Conservation (phyloP, 2,888 invertebrate genomes). For the Byasa hedistus region DNA sequence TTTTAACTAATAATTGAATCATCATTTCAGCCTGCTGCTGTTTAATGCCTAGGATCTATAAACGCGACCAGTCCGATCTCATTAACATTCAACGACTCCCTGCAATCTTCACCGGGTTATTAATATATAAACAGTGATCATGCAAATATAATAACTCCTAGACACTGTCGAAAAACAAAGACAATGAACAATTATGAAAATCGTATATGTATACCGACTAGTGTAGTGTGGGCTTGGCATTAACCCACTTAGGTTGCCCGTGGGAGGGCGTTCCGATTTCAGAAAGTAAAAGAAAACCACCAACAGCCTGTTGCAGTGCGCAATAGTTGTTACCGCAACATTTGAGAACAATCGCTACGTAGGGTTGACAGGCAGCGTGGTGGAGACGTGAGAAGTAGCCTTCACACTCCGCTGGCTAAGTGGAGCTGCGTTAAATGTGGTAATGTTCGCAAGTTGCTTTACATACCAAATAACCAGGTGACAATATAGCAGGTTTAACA, state of each 20-base stretch:
- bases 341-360: slow-evolving; percentile 51
- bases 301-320: slow-evolving; percentile 44
- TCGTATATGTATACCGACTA: neutral
- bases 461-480: neutral
- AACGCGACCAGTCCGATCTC: no score
- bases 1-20: no score
- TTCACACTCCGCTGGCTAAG: slow-evolving; percentile 24
- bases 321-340: slow-evolving; percentile 58
- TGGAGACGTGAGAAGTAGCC: slow-evolving; percentile 24
- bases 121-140: neutral
- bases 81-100: no score
- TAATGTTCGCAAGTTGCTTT: slow-evolving; percentile 5
- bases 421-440: slow-evolving; percentile 17
- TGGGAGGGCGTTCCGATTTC: slow-evolving; percentile 75
- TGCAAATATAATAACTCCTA: neutral
- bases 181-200: slow-evolving; percentile 14
- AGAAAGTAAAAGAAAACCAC: slow-evolving; percentile 53
- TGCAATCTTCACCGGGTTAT: no score
- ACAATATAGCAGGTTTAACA: neutral
- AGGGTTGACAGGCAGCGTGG: slow-evolving; percentile 26
- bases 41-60: no score
- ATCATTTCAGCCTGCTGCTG: no score
- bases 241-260: slow-evolving; percentile 71
- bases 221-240: slow-evolving; percentile 72
- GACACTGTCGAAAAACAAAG: slow-evolving; percentile 10